phyloP scores from a whole-genome alignment of 2,797 vertebrate genomes.

The Amniataba percoides region DNA sequence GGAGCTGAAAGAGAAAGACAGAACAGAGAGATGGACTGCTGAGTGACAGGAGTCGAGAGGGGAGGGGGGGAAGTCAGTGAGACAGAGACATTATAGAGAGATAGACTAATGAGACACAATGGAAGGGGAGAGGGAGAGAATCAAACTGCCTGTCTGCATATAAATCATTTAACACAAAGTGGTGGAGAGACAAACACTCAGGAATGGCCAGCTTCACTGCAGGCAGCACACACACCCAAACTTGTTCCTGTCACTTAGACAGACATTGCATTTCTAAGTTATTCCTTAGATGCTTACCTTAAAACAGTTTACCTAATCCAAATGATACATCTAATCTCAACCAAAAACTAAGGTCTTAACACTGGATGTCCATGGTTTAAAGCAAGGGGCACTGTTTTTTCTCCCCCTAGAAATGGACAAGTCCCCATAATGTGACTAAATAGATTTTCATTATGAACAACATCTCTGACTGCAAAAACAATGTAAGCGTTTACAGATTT shows the following conservation, averaged over 20 bases:
- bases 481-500: background rate
- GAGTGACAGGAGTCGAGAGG: constrained; percentile 24
- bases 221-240: constrained; percentile 41
- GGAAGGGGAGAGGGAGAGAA: constrained; percentile 34
- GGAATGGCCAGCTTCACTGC: constrained; percentile 30
- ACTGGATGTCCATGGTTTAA: background rate
- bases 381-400: background rate
- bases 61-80: constrained; percentile 23
- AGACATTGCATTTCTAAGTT: constrained; percentile 13
- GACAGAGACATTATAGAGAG: constrained; percentile 48
- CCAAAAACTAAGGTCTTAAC: background rate
- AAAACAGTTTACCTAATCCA: background rate
- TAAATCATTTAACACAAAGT: constrained; percentile 75
- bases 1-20: constrained; percentile 21
- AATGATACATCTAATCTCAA: background rate
- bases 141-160: constrained; percentile 65
- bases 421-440: background rate
- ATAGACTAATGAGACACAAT: constrained; percentile 56
- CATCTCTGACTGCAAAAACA: background rate
- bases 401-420: background rate
- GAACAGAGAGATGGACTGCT: constrained; percentile 29
- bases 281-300: background rate
- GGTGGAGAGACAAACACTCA: constrained; percentile 59
- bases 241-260: constrained; percentile 45
- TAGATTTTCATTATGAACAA: background rate